Evolutionary conservation across 2,888 invertebrate genomes (phyloP), one percentile per base, ranked within the genome.

Genomic region (Nematopogon swammerdamellus): DNA sequence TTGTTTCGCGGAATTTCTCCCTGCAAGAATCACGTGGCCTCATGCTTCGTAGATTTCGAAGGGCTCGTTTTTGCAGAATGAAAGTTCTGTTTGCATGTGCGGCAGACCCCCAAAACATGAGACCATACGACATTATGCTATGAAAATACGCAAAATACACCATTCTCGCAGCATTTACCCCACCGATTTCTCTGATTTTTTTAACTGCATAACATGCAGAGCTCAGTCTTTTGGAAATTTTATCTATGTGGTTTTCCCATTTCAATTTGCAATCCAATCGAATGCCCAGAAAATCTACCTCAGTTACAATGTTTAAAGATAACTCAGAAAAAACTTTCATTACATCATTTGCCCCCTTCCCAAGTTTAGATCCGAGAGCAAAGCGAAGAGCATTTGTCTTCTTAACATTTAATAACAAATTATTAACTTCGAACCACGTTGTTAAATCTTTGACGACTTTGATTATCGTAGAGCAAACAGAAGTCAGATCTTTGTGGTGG

Each of bases 41-140:
- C n/a, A 36, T 8, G 11, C 14, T 14, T 36, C n/a, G 8, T 6
- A 36, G 8, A 36, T 36, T 6, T 6, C 19, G 19, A 19, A 45
- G 8, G 19, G 20, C 45, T 19, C 49, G 44, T 49, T 49, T 45
- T 45, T 49, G 49, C 19, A 45, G 16, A 30, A 36, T 29, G 25
- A 49, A 44, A 18, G 45, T 49, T 18, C 45, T 29, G 18, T 49
- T 17, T 14, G 36, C 18, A 14, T 49, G 45, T 11, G 49, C 49
- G 5, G 45, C 49, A 6, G 18, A 18, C 6, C 49, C 49, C 30
- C 49, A 49, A 18, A 49, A 18, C 45, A 45, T 29, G 44, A 49
- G 29, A 30, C 49, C 45, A 45, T 49, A 49, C 14, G 49, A 45
- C 49, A 45, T 46, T 29, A 49, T n/a, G 45, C 49, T 49, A n/a